phyloP scores from a whole-genome alignment of 2,113 vertebrate species.

The Tachysurus fulvidraco region DNA sequence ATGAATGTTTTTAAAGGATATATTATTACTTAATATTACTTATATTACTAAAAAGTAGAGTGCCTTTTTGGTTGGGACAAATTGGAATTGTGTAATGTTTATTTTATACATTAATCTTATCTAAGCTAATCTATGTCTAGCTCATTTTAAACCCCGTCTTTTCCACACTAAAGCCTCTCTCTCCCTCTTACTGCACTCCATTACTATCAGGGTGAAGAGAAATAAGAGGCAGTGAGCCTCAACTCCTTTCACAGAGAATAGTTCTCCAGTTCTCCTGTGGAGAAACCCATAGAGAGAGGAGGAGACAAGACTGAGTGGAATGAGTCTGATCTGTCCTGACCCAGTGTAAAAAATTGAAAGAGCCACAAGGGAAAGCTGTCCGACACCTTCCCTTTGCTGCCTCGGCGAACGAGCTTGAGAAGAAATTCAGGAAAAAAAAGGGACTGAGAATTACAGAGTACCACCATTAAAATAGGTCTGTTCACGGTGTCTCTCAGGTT shows the following conservation, averaged over 20 bases:
- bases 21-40: too few relatives aligned
- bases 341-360: constrained; percentile 59
- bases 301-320: constrained; percentile 48
- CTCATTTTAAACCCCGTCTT: not conserved
- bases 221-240: not conserved
- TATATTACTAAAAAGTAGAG: not conserved
- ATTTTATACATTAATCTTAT: not conserved
- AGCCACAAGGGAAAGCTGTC: constrained; percentile 54
- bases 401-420: constrained; percentile 38
- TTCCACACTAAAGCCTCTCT: not conserved
- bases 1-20: too few relatives aligned
- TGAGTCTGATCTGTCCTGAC: constrained; percentile 59
- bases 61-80: not conserved
- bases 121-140: not conserved
- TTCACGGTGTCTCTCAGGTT: not conserved
- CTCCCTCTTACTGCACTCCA: not conserved
- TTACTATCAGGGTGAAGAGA: not conserved
- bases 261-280: not conserved
- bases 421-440: not conserved
- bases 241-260: not conserved
- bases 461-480: not conserved
- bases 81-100: not conserved
- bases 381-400: constrained; percentile 52
- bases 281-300: constrained; percentile 6
- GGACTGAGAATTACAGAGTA: not conserved